Percentiles rank a stretch among this genome's conserved stretches.
These are phyloP conservation scores for Montipora sp. DNA, from an alignment of 64 coral and sea anemone species.

Conservation along the genomic window DNA sequence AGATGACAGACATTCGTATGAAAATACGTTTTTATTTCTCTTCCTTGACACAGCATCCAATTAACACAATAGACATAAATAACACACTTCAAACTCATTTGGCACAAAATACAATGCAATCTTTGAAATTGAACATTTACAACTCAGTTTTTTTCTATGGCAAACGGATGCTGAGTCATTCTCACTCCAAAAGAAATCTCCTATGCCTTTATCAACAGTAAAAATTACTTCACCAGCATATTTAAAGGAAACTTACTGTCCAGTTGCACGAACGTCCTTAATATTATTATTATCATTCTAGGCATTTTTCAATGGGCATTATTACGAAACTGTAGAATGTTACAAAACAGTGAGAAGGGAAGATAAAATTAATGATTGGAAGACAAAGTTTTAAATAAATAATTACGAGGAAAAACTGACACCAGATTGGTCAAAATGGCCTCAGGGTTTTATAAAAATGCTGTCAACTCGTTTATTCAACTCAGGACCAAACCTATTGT, in stretches of 20 bases:
- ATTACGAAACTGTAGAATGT: background rate
- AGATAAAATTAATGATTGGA: background rate
- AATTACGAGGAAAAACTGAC: background rate
- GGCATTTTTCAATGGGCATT: background rate
- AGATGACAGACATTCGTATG: background rate
- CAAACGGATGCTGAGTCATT: background rate
- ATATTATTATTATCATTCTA: background rate
- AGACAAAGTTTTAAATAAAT: background rate
- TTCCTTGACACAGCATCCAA: background rate
- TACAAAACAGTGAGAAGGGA: background rate
- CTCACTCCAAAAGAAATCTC: background rate
- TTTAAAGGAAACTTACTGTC: background rate
- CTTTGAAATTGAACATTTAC: conserved; percentile 36
- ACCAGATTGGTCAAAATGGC: conserved; percentile 11
- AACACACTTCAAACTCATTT: conserved; percentile 4
- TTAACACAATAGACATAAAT: conserved; percentile 27
- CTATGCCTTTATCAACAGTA: background rate
- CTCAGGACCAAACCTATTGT: background rate
- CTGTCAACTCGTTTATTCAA: background rate
- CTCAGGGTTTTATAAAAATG: background rate
- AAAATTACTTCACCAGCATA: background rate
- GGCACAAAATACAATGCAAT: conserved; percentile 3
- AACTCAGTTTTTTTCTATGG: background rate
- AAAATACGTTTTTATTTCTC: conserved; percentile 12
- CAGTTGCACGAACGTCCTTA: background rate